phyloP scores from a whole-genome alignment of 2,113 vertebrate genomes.

The Empidonax alnorum region DNA sequence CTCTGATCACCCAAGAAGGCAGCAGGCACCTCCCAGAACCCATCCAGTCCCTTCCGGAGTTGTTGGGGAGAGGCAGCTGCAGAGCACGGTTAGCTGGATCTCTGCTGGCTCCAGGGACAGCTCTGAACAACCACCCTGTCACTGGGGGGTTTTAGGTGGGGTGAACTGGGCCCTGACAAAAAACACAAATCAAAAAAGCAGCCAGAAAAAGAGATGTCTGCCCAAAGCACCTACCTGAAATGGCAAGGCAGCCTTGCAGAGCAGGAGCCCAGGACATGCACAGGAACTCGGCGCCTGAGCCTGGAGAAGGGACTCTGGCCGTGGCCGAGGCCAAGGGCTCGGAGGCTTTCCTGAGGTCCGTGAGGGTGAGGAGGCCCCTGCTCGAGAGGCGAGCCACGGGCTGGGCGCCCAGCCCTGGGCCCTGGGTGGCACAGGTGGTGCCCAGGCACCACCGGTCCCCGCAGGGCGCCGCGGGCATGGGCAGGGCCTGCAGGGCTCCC shows the following conservation, averaged over 20 bases:
- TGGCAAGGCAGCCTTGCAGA: constrained; percentile 74
- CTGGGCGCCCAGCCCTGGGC: background rate
- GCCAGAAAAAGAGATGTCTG: background rate
- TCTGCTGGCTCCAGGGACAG: background rate
- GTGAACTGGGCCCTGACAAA: background rate
- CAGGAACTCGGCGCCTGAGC: constrained; percentile 60
- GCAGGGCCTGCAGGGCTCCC: background rate
- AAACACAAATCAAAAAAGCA: background rate
- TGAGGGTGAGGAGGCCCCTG: constrained; percentile 69
- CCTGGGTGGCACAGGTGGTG: background rate
- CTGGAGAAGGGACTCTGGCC: constrained; percentile 49
- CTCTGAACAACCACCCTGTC: background rate
- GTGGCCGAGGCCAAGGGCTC: constrained; percentile 57
- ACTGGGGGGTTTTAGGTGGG: background rate
- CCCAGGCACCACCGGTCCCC: constrained; percentile 74
- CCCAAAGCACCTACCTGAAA: constrained; percentile 80
- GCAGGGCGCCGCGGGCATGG: accelerated
- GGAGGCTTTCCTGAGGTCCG: constrained; percentile 74
- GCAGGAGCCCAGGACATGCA: constrained; percentile 83
- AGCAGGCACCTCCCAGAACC: background rate
- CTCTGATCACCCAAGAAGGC: background rate
- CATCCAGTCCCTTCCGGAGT: background rate
- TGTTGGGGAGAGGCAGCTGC: background rate
- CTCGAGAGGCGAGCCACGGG: constrained; percentile 76
- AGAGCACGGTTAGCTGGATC: accelerated